These are phyloP conservation scores for Caenorhabditis sp. DNA, from an alignment of 2,888 invertebrate genomes.

Conservation along the genomic window DNA sequence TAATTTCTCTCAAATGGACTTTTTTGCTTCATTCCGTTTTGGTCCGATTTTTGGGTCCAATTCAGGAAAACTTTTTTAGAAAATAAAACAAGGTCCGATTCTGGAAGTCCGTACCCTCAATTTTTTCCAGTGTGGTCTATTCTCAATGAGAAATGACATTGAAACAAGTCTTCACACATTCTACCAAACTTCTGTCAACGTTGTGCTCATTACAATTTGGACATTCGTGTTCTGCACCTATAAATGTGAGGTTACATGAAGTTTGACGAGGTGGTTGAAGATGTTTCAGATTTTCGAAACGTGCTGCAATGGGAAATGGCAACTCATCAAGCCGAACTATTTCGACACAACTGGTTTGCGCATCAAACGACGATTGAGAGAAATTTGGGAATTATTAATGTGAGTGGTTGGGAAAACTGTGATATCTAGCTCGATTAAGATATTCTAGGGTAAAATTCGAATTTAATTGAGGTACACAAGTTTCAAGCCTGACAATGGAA, in stretches of 20 bases:
- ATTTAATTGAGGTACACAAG: background rate
- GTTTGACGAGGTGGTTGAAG: background rate
- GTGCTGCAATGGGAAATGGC: background rate
- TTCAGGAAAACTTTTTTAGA: background rate
- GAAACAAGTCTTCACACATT: background rate
- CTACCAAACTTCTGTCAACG: background rate
- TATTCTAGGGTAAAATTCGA: too few species aligned
- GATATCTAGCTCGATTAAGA: background rate
- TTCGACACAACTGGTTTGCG: constrained; percentile 2
- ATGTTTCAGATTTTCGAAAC: background rate
- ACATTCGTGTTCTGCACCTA: background rate
- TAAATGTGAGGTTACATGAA: background rate
- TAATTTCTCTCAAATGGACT: too few species aligned
- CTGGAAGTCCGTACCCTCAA: too few species aligned
- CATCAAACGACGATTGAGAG: background rate
- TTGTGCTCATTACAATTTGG: background rate
- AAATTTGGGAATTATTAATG: background rate
- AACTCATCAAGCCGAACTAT: background rate
- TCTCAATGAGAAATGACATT: background rate
- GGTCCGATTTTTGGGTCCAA: too few species aligned
- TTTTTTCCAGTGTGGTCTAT: background rate
- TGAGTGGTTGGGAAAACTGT: background rate
- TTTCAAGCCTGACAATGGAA: too few species aligned
- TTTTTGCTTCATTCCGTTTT: too few species aligned
- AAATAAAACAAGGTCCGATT: too few species aligned